These are phyloP conservation scores for Enteromius paludinosus DNA, from an alignment of 2,797 vertebrate genomes.

Conservation along the genomic window DNA sequence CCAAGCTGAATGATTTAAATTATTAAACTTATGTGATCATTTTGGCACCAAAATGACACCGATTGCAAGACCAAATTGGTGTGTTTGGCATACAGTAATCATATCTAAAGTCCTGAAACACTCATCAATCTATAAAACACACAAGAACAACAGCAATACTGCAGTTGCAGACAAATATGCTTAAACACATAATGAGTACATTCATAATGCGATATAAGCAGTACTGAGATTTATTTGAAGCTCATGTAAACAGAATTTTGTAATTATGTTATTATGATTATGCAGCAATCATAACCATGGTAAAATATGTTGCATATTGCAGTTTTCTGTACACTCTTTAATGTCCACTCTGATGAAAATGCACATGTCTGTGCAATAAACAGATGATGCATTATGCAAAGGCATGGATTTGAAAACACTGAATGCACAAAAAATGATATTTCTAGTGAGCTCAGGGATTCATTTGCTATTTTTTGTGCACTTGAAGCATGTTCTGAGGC, in stretches of 20 bases:
- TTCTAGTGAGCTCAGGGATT: not conserved
- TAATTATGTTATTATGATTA: conserved; percentile 28
- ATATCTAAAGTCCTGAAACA: not conserved
- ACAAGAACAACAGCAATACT: not conserved
- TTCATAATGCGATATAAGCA: conserved; percentile 12
- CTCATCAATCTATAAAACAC: not conserved
- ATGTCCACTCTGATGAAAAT: not conserved
- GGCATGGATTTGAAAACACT: not conserved
- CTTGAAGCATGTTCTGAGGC: not conserved
- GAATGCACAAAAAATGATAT: not conserved
- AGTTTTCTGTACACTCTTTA: not conserved
- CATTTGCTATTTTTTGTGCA: not conserved
- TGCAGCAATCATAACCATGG: not conserved
- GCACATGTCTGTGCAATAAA: not conserved
- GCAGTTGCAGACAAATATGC: not conserved
- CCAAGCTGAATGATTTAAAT: conserved; percentile 9
- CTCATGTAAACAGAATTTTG: not conserved
- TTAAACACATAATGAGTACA: not conserved
- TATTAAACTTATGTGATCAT: not conserved
- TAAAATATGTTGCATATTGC: not conserved
- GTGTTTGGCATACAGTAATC: not conserved
- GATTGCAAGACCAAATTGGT: not conserved
- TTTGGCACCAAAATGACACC: not conserved
- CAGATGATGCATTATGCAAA: not conserved
- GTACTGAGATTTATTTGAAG: not conserved